phyloP scores from a whole-genome alignment of 2,888 invertebrate genomes.

The Mayetiola destructor region DNA sequence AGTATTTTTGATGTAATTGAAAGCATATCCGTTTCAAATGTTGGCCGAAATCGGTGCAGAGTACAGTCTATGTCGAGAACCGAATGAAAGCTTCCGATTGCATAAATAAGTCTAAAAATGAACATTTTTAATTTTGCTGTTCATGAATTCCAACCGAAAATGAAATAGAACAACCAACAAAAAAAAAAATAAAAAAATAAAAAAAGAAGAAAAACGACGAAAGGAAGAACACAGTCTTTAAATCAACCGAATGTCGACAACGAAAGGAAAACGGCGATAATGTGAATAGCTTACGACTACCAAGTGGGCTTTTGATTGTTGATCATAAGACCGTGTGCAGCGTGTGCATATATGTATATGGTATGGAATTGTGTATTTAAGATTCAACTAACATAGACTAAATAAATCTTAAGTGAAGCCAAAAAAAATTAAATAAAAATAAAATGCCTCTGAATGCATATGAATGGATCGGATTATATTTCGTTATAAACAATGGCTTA shows the following conservation, averaged over 20 bases:
- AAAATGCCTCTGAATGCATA: too few species aligned
- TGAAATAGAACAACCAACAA: neutral
- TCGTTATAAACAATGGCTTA: neutral
- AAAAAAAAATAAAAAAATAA: neutral
- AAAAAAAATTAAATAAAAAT: neutral
- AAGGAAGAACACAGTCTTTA: neutral
- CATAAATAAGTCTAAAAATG: too few species aligned
- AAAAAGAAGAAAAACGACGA: too few species aligned
- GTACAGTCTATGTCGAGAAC: too few species aligned
- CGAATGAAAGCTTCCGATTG: too few species aligned
- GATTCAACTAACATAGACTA: too few species aligned
- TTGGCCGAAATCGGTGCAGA: too few species aligned
- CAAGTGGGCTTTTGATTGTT: neutral
- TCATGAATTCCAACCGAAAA: too few species aligned
- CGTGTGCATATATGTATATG: neutral
- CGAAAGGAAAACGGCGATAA: conserved; percentile 1
- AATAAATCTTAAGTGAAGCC: conserved; percentile 3
- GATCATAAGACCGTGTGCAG: neutral
- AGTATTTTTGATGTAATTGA: too few species aligned
- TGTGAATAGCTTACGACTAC: neutral
- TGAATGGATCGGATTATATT: neutral
- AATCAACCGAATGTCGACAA: conserved; percentile 8
- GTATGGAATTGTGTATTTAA: neutral
- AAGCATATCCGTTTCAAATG: too few species aligned
- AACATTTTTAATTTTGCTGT: too few species aligned